Evolutionary conservation across 2,797 vertebrate genomes (phyloP), one percentile per base, ranked within the genome.

Genomic region (Siniperca undulata): DNA sequence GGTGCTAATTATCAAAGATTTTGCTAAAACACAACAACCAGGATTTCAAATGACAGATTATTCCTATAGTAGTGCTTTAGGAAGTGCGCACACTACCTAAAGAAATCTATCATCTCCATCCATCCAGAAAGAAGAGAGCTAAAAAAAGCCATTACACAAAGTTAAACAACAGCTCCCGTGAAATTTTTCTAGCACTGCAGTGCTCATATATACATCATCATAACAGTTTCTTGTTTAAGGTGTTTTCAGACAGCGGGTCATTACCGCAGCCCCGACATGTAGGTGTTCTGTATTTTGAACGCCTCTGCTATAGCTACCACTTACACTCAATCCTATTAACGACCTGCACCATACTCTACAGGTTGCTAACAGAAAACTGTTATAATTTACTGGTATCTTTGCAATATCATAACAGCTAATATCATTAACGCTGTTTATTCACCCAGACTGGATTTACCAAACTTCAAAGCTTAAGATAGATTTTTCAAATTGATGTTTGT

Each of bases 231-330:
- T 27, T 2, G 2, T 27, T 27, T 27, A 27, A 27, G 27, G 27
- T 27, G 27, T 27, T 27, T 27, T 70, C 38, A 42, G 38, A 52
- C 12, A 52, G 12, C 3, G 2, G 67, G 9, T 69, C 50, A 69
- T 38, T 16, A 69, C 34, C 1, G 9, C 50, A 22, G 50, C 17
- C 48, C 17, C 0, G 16, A 7, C 40, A 65, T 7, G 7, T 7
- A 50, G 48, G 16, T 50, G 48, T 27, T 30, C 4, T 67, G 27
- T 34, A 27, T 66, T 66, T 66, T 66, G n/a, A 66, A 66, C 64
- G 27, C 62, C 65, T 53, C 67, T 14, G 5, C 34, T n/a, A 55
- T 10, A 55, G 67, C 67, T 53, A 7, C n/a, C 34, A 24, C 13
- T 42, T 19, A 20, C 22, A 42, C 40, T 22, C n/a, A 56, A 19